phyloP scores from a whole-genome alignment of 2,797 vertebrate species.

The Intellagama lesueurii region DNA sequence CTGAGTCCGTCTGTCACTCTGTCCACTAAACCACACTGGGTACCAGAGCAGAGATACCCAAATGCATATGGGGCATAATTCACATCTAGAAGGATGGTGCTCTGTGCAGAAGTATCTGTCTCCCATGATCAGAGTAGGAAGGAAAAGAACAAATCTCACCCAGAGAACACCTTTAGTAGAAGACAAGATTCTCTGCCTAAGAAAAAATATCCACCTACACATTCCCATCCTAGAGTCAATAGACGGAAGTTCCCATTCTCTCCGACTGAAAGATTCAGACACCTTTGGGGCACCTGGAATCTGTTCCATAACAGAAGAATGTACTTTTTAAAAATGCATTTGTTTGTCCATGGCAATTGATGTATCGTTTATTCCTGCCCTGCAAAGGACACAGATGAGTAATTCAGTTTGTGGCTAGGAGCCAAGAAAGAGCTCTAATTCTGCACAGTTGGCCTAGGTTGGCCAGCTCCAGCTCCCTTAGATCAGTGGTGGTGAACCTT shows the following conservation, averaged over 20 bases:
- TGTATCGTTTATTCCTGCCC: too few relatives aligned
- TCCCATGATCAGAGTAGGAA: background rate
- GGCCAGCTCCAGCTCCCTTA: too few relatives aligned
- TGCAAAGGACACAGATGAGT: background rate
- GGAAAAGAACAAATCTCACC: too few relatives aligned
- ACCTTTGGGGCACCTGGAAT: background rate
- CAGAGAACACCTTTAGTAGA: background rate
- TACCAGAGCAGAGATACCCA: background rate
- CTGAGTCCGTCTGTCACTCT: too few relatives aligned
- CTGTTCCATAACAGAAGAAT: background rate
- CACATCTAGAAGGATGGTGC: background rate
- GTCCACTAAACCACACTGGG: too few relatives aligned
- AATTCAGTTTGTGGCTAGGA: background rate
- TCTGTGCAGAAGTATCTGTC: background rate
- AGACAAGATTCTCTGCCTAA: background rate
- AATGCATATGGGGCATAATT: background rate
- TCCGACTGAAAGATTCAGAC: background rate
- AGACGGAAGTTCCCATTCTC: background rate
- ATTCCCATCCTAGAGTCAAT: background rate
- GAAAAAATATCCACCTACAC: too few relatives aligned
- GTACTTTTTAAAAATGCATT: too few relatives aligned
- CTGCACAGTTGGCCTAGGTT: background rate
- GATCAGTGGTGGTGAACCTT: too few relatives aligned
- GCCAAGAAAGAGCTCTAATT: background rate
- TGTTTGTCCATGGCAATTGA: background rate